Conservation (phyloP, 1,140 invertebrate genomes). For the Drosophila saltans region DNA sequence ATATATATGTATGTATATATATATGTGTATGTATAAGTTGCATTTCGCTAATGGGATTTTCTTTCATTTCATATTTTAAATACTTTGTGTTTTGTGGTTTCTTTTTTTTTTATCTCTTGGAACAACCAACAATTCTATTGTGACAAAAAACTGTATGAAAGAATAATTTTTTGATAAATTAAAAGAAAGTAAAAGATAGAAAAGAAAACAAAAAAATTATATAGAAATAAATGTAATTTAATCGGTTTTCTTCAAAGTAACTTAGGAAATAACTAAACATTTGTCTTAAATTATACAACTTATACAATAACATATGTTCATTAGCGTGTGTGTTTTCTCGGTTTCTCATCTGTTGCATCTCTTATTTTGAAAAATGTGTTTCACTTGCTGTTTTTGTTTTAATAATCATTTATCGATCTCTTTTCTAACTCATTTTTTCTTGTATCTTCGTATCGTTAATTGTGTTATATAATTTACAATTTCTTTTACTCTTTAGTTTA, state of each 20-base stretch:
- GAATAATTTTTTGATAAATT: conserved; percentile 26
- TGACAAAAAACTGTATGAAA: background rate
- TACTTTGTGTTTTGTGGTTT: conserved; percentile 29
- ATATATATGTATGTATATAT: conserved; percentile 69
- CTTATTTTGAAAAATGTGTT: conserved; percentile 63
- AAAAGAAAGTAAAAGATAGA: conserved; percentile 14
- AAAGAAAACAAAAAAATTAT: conserved; percentile 43
- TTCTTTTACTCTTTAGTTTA: conserved; percentile 67
- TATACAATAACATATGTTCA: conserved; percentile 60
- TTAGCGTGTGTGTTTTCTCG: conserved; percentile 58
- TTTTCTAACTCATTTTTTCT: conserved; percentile 24
- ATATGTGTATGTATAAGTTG: conserved; percentile 72
- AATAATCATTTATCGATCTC: conserved; percentile 28
- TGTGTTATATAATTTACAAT: conserved; percentile 78
- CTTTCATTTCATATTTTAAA: conserved; percentile 27
- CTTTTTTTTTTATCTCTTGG: conserved; percentile 5
- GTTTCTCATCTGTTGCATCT: conserved; percentile 55
- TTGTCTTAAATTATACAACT: conserved; percentile 72
- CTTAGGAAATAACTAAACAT: conserved; percentile 80
- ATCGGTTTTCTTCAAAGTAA: conserved; percentile 75
- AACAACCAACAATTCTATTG: conserved; percentile 41
- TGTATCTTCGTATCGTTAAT: conserved; percentile 56
- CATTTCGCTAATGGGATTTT: conserved; percentile 64
- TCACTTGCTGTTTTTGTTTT: conserved; percentile 56
- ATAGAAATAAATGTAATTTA: conserved; percentile 78